Evolutionary conservation across 2,888 invertebrate species (phyloP), one percentile per base, ranked within the genome.

Genomic region (Lepidocyrtinus sp.): DNA sequence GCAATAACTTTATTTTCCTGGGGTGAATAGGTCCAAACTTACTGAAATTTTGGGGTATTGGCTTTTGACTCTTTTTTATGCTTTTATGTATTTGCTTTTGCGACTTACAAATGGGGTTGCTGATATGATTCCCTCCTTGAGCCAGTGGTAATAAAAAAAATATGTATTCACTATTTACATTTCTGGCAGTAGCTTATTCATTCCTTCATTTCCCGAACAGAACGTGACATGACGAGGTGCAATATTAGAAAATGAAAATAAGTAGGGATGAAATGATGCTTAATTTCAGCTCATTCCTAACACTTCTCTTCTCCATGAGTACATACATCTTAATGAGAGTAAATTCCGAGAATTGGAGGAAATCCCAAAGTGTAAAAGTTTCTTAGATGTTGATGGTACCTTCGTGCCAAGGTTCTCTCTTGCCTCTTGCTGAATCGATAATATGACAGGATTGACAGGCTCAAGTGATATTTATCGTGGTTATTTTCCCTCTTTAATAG

Each of bases 361-460:
- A n/a, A n/a, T n/a, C n/a, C n/a, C n/a, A n/a, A n/a, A n/a, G n/a
- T n/a, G n/a, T n/a, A n/a, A n/a, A n/a, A n/a, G n/a, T n/a, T n/a
- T n/a, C 63, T 9, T 63, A 21, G 17, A 17, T 25, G 63, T 25
- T 63, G 26, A 12, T 63, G n/a, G 1, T 17, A 19, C 12, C 26
- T 25, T 17, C 2, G 63, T n/a, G 36, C 19, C 65, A 65, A 12
- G 36, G 36, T 36, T 26, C 1, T 46, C 15, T 68, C 50, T 68
- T 24, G 46, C 50, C 46, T 26, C 24, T 22, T 68, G 68, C 68
- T 45, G 74, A 74, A 74, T 74, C 74, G 74, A 74, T 74, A 74
- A 74, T 74, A 74, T 59, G 74, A 74, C 67, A 67, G 74, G 67
- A 74, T 74, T 74, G 74, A 74, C 74, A 74, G 67, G 74, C 74